Conservation (phyloP, 2,113 vertebrate genomes). For the Verasper variegatus region DNA sequence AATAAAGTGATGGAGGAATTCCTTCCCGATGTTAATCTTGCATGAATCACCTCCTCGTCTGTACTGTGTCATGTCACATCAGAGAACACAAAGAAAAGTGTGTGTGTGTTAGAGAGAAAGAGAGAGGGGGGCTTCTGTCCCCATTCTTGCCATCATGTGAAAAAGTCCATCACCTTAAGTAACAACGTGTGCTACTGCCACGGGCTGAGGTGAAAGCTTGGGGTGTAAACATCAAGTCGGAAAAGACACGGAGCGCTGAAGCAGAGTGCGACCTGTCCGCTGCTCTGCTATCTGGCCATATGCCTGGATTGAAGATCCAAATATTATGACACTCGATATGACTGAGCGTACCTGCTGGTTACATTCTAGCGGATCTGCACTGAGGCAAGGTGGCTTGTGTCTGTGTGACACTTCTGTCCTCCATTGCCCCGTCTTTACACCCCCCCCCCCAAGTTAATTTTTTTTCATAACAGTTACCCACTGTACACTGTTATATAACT, state of each 20-base stretch:
- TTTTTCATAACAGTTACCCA: constrained; percentile 34
- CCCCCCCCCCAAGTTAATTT: constrained; percentile 25
- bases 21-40: constrained; percentile 37
- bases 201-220: constrained; percentile 39
- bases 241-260: constrained; percentile 42
- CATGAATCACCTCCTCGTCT: constrained; percentile 34
- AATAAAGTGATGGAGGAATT: constrained; percentile 46
- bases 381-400: constrained; percentile 71
- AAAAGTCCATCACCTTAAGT: constrained; percentile 9
- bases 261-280: constrained; percentile 46
- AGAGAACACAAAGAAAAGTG: background rate
- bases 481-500: constrained; percentile 53
- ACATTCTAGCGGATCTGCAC: constrained; percentile 71
- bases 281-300: constrained; percentile 69
- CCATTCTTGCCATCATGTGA: too few relatives aligned
- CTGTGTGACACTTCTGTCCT: constrained; percentile 64
- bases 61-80: constrained; percentile 23
- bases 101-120: too few relatives aligned
- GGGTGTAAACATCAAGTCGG: constrained; percentile 70
- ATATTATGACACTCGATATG: constrained; percentile 84
- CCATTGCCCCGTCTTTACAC: constrained; percentile 40
- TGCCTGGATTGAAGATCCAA: constrained; percentile 74
- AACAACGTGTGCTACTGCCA: constrained; percentile 26
- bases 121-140: too few relatives aligned
- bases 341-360: constrained; percentile 76